Percentiles rank a stretch among this genome's conserved stretches.
Conservation (phyloP, 1,140 invertebrate genomes). For the Ganaspis sp. region DNA sequence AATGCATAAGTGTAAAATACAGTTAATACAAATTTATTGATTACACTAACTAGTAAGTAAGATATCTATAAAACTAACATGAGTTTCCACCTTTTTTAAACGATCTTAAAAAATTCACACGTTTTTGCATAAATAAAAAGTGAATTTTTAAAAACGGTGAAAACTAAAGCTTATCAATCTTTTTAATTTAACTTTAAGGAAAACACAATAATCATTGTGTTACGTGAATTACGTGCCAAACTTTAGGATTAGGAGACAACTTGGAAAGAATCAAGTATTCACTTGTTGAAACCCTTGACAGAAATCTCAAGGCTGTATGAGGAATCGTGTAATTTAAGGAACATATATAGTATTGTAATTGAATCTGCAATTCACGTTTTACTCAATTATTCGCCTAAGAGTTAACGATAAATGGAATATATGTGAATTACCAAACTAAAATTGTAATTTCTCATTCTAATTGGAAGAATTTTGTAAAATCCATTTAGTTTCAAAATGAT, state of each 20-base stretch:
- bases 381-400: background rate
- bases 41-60: background rate
- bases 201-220: slow-evolving; percentile 46
- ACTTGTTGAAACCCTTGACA: background rate
- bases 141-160: no score
- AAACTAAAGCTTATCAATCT: slow-evolving; percentile 32
- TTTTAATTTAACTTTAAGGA: slow-evolving; percentile 43
- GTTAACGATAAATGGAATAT: no score
- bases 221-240: slow-evolving; percentile 65
- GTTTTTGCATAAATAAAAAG: background rate
- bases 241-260: slow-evolving; percentile 49
- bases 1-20: background rate
- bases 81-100: background rate
- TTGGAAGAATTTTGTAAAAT: background rate
- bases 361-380: background rate
- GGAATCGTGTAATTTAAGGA: background rate
- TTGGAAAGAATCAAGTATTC: slow-evolving; percentile 2
- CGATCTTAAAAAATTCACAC: background rate
- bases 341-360: background rate
- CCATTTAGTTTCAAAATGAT: background rate
- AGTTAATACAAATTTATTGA: background rate
- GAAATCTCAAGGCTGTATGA: background rate
- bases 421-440: background rate
- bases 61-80: background rate
- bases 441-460: background rate